Evolutionary conservation across 2,113 vertebrate genomes (phyloP), one percentile per base, ranked within the genome.

Genomic region (Tupaia tana): DNA sequence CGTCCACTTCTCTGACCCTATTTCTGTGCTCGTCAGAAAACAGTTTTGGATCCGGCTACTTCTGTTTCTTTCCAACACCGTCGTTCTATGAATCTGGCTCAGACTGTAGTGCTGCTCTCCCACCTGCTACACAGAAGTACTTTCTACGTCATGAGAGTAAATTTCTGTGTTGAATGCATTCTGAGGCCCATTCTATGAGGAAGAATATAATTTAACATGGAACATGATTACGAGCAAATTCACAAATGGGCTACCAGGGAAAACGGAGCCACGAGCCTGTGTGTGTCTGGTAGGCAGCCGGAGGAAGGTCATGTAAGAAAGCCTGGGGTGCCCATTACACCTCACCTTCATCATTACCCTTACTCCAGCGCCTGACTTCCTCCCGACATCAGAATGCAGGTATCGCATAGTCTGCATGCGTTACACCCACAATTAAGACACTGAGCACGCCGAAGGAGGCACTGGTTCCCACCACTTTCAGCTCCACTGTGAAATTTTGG

Each of bases 261-360:
- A 80, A 25, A 12, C 1, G 2, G 0, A 3, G 69, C 61, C 29
- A 1, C 1, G 2, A 0, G 1, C 34, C 52, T 1, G 0, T 3
- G 61, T 1, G 29, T 4, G 61, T n/a, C 64, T 11, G 2, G 10
- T 0, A 2, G 5, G 24, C 56, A 71, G 18, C 9, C 0, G 16
- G 29, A 43, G 1, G 15, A 31, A 8, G 20, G 6, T 6, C 61
- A 7, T 0, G 63, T 20, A 24, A 18, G 0, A 31, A 61, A 54
- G 73, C 29, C 0, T 9, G 2, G 0, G 0, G 0, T 16, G 0
- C 25, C 75, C 4, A 2, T 18, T 2, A 6, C 2, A 13, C 14
- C 43, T n/a, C 2, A 14, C 5, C 19, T 3, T 19, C 22, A 29
- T 3, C 9, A 11, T 18, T 43, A 43, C 70, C 3, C 0, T 7